Percentiles rank a stretch among this genome's conserved stretches.
phyloP scores from a whole-genome alignment of 2,888 invertebrate species.

The Isotomurus palustris region DNA sequence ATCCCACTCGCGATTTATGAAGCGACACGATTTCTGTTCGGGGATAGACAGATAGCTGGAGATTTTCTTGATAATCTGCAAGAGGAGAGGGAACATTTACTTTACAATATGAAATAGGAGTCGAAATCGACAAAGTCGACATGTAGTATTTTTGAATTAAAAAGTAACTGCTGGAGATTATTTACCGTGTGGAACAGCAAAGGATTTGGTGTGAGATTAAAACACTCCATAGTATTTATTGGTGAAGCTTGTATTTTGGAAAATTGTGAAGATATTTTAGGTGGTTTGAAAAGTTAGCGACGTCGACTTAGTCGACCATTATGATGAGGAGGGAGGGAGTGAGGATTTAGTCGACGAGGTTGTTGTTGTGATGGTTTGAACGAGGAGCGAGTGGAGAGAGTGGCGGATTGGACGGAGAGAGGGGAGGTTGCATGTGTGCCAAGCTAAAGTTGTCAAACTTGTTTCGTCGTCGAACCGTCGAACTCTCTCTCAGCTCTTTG shows the following conservation, averaged over 20 bases:
- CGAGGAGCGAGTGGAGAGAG: background rate
- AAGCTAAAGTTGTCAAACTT: no score
- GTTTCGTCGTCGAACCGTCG: no score
- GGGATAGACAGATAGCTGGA: conserved; percentile 17
- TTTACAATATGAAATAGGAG: background rate
- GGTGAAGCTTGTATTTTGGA: no score
- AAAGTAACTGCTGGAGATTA: background rate
- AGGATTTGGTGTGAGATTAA: background rate
- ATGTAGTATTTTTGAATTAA: no score
- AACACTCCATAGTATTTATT: background rate
- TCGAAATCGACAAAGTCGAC: background rate
- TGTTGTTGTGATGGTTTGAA: background rate
- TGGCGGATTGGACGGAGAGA: background rate
- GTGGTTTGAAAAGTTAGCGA: no score
- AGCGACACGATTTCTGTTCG: conserved; percentile 18
- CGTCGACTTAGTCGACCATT: no score
- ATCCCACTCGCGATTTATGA: conserved; percentile 23
- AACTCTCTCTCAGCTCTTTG: no score
- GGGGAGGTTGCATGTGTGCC: no score
- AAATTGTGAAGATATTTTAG: no score
- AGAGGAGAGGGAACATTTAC: background rate
- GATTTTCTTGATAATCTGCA: conserved; percentile 23
- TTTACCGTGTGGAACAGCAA: conserved; percentile 6
- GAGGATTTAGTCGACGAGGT: background rate
- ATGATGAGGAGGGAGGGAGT: background rate